phyloP scores from a whole-genome alignment of 2,113 vertebrate species.

The Aleadryas rufinucha region DNA sequence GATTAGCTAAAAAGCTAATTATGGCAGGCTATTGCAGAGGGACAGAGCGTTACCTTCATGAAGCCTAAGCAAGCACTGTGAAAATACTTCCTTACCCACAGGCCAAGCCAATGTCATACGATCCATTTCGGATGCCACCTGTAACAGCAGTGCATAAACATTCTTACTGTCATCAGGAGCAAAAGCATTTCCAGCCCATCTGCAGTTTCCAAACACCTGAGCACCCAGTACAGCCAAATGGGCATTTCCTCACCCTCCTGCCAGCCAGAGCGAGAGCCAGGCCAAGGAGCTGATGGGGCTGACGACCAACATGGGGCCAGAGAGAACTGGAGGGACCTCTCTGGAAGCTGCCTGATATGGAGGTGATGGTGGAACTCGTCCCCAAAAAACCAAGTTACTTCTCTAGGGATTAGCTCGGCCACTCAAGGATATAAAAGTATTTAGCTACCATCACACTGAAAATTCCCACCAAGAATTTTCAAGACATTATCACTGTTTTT shows the following conservation, averaged over 20 bases:
- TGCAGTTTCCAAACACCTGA: not conserved
- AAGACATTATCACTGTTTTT: not conserved
- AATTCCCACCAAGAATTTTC: not conserved
- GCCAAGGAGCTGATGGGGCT: not conserved
- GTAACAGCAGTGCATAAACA: constrained; percentile 54
- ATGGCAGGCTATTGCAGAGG: not conserved
- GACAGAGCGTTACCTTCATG: not conserved
- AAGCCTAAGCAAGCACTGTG: not conserved
- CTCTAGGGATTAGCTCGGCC: not conserved
- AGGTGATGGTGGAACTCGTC: not conserved
- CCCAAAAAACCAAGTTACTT: not conserved
- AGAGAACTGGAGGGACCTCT: not conserved
- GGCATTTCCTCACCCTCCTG: not conserved
- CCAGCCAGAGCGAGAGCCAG: not conserved
- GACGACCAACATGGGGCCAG: not conserved
- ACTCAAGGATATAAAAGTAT: not conserved
- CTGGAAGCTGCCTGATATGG: not conserved
- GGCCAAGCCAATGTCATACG: constrained; percentile 89
- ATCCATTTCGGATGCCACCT: constrained; percentile 92
- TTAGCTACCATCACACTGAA: not conserved
- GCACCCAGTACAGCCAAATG: not conserved
- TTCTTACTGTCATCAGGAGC: not conserved
- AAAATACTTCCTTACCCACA: constrained; percentile 83
- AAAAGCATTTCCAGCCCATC: not conserved
- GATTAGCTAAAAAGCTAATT: not conserved